A percentile compares a stretch with the other conserved stretches of the same genome.
Evolutionary conservation across 2,888 invertebrate genomes (phyloP).

Genomic region (Orchestes rusci): DNA sequence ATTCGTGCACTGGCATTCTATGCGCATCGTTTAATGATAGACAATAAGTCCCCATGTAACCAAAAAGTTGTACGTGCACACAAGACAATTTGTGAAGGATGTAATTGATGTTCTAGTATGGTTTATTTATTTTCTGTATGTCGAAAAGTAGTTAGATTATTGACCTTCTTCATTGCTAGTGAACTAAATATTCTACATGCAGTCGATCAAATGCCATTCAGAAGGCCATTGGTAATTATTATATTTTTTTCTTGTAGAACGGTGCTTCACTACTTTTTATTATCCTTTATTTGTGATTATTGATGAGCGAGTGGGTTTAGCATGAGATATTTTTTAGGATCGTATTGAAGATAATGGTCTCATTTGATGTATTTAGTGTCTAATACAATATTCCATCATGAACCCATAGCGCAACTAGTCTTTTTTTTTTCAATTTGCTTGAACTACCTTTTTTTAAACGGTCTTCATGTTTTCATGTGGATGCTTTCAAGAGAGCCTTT

Average conservation of each 20-base stretch:
- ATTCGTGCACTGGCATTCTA: conserved; percentile 15
- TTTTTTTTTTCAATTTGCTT: no score
- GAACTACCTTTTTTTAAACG: no score
- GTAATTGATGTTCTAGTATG: conserved; percentile 15
- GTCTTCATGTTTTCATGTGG: no score
- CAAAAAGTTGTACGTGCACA: conserved; percentile 20
- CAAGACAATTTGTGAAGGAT: conserved; percentile 16
- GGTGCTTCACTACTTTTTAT: no score
- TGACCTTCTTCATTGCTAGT: not conserved
- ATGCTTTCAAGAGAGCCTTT: no score
- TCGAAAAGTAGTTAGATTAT: not conserved
- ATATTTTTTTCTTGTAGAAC: not conserved
- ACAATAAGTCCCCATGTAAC: conserved; percentile 18
- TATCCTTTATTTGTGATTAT: no score
- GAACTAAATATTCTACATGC: conserved; percentile 11
- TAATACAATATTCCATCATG: no score
- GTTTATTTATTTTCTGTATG: conserved; percentile 16
- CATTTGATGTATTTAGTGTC: no score
- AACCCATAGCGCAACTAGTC: no score
- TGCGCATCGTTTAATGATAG: conserved; percentile 16
- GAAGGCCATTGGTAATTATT: conserved; percentile 14
- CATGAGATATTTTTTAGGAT: not conserved
- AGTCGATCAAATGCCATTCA: conserved; percentile 19
- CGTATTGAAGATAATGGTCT: not conserved
- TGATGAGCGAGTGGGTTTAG: no score